Percentiles rank a stretch among this genome's conserved stretches.
These are phyloP conservation scores for Manis pentadactyla DNA, from an alignment of 2,797 vertebrate genomes.

Conservation along the genomic window DNA sequence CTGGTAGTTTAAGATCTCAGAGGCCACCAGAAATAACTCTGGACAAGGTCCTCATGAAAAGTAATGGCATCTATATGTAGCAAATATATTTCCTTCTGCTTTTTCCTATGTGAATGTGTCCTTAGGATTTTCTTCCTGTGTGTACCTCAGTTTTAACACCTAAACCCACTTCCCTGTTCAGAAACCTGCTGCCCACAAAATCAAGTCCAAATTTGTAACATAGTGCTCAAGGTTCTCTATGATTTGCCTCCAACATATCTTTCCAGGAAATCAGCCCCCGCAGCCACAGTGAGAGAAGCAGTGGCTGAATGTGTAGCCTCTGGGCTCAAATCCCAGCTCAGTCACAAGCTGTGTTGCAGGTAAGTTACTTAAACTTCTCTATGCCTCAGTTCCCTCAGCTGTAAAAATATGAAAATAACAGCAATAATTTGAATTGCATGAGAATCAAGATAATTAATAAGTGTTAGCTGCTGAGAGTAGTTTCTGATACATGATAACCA, in stretches of 20 bases:
- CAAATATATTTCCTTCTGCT: background rate
- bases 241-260: background rate
- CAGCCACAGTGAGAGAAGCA: background rate
- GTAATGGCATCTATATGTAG: background rate
- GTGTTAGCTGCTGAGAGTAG: background rate
- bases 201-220: background rate
- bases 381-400: background rate
- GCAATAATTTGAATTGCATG: background rate
- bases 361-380: background rate
- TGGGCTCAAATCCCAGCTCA: background rate
- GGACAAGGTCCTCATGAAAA: background rate
- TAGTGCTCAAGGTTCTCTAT: background rate
- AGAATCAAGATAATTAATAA: background rate
- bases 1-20: background rate
- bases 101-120: background rate
- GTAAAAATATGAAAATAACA: background rate
- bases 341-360: background rate
- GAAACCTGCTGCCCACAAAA: background rate
- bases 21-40: background rate
- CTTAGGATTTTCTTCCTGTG: background rate
- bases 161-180: background rate
- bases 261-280: background rate
- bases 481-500: background rate
- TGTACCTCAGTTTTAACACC: background rate
- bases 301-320: background rate